Conservation (phyloP, 2,797 vertebrate species). For the Liasis olivaceus region DNA sequence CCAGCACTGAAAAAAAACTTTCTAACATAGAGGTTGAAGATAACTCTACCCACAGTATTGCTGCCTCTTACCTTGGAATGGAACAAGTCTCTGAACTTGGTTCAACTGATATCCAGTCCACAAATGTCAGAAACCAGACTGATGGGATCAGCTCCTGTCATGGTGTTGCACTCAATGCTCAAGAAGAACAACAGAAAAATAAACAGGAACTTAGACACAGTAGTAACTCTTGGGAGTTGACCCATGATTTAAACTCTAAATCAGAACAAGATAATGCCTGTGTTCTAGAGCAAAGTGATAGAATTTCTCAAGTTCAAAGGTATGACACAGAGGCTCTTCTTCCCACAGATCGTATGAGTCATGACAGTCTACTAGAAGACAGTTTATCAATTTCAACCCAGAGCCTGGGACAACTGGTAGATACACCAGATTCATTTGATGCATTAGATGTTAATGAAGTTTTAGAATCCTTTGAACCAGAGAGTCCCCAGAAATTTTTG, state of each 20-base stretch:
- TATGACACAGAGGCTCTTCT: slow-evolving; percentile 64
- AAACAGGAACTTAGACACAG: slow-evolving; percentile 12
- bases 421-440: slow-evolving; percentile 92
- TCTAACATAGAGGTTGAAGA: slow-evolving; percentile 67
- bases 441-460: slow-evolving; percentile 86
- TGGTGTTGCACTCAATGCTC: slow-evolving; percentile 34
- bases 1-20: slow-evolving; percentile 68
- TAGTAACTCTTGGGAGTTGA: slow-evolving; percentile 3
- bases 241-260: slow-evolving; percentile 26
- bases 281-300: slow-evolving; percentile 69
- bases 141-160: slow-evolving; percentile 42
- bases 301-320: slow-evolving; percentile 39
- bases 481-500: slow-evolving; percentile 82
- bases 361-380: slow-evolving; percentile 91
- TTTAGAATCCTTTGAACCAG: slow-evolving; percentile 77
- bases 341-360: slow-evolving; percentile 87
- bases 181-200: slow-evolving; percentile 33
- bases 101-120: slow-evolving; percentile 70
- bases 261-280: slow-evolving; percentile 46
- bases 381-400: slow-evolving; percentile 78
- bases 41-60: slow-evolving; percentile 71
- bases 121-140: slow-evolving; percentile 77
- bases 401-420: slow-evolving; percentile 77
- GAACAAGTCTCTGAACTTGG: slow-evolving; percentile 62
- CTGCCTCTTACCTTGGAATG: slow-evolving; percentile 60